These are phyloP conservation scores for Drosophila nikananu DNA, from an alignment of 1,140 invertebrate species.

Conservation along the genomic window DNA sequence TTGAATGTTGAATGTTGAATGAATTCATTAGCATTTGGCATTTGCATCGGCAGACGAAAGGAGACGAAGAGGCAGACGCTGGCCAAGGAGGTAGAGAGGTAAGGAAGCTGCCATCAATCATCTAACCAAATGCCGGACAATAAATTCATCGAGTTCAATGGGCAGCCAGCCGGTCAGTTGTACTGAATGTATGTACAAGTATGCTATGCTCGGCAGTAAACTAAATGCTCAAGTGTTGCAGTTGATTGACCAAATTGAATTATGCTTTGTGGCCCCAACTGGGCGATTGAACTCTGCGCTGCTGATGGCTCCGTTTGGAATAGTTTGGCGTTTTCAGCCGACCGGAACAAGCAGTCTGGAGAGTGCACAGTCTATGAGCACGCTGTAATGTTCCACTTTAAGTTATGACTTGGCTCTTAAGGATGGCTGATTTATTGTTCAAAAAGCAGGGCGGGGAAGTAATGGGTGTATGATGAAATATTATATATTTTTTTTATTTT, in stretches of 20 bases:
- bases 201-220: slow-evolving; percentile 31
- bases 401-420: background rate
- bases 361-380: background rate
- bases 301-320: background rate
- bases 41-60: slow-evolving; percentile 47
- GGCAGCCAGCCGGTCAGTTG: slow-evolving; percentile 37
- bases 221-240: slow-evolving; percentile 49
- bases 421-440: too few relatives aligned
- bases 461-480: too few relatives aligned
- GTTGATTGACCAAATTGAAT: slow-evolving; percentile 73
- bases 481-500: too few relatives aligned
- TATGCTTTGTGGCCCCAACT: slow-evolving; percentile 51
- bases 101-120: slow-evolving; percentile 59
- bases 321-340: background rate
- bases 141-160: slow-evolving; percentile 74
- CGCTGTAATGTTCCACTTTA: background rate
- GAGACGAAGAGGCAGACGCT: background rate
- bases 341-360: slow-evolving; percentile 9
- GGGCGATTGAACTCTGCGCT: slow-evolving; percentile 5
- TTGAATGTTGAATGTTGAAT: slow-evolving; percentile 70
- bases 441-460: background rate
- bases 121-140: slow-evolving; percentile 68
- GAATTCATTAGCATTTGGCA: slow-evolving; percentile 77
- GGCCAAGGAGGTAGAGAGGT: background rate
- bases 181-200: slow-evolving; percentile 10